Percentiles rank a stretch among this genome's conserved stretches.
Evolutionary conservation across 1,140 invertebrate genomes (phyloP).

Genomic region (Zelostemma sp.): DNA sequence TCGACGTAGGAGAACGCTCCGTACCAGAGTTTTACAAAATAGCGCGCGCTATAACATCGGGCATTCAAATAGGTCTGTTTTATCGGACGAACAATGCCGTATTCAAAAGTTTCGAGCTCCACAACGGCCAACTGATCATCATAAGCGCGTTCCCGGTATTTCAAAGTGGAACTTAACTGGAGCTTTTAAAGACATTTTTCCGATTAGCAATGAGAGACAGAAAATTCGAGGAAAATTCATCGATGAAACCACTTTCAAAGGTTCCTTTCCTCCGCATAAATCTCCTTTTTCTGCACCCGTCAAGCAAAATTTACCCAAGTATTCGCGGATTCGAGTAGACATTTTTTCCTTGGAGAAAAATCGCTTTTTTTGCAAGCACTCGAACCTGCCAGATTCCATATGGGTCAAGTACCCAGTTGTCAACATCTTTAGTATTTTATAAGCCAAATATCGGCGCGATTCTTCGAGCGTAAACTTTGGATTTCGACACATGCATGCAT

Average conservation of each 20-base stretch:
- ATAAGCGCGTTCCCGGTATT: slow-evolving; percentile 22
- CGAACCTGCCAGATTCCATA: background rate
- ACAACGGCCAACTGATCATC: slow-evolving; percentile 9
- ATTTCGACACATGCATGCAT: background rate
- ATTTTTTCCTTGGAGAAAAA: slow-evolving; percentile 20
- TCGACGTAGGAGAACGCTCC: background rate
- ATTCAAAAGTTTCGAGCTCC: slow-evolving; percentile 26
- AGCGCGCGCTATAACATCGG: slow-evolving; percentile 7
- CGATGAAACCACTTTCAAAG: too few relatives aligned
- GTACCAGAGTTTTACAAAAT: slow-evolving; percentile 13
- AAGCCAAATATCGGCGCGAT: too few relatives aligned
- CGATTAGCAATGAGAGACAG: too few relatives aligned
- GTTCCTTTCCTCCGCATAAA: too few relatives aligned
- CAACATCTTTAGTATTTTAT: too few relatives aligned
- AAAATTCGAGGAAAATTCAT: too few relatives aligned
- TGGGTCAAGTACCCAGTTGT: too few relatives aligned
- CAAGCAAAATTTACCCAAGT: background rate
- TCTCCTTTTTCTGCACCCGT: too few relatives aligned
- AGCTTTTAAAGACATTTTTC: background rate
- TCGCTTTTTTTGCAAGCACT: background rate
- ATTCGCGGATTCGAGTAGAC: background rate
- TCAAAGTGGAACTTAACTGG: slow-evolving; percentile 8
- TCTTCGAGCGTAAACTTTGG: background rate
- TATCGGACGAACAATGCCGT: slow-evolving; percentile 30
- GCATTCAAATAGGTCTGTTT: slow-evolving; percentile 24